Conservation (phyloP, 2,113 vertebrate genomes). For the Catharus minimus region DNA sequence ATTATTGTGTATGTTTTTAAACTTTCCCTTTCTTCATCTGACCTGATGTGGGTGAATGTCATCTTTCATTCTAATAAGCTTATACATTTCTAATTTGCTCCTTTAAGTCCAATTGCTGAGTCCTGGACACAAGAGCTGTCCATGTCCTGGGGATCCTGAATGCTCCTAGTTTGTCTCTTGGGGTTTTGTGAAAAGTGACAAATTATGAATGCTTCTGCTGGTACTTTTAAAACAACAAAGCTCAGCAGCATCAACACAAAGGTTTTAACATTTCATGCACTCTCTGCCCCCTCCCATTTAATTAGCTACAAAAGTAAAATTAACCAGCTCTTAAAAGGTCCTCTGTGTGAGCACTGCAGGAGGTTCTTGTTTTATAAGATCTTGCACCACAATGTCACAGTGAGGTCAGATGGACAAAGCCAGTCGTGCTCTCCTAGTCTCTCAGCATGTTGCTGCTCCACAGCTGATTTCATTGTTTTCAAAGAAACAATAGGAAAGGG, state of each 20-base stretch:
- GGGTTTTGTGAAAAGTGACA: conserved; percentile 68
- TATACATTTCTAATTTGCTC: conserved; percentile 81
- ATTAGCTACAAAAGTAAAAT: conserved; percentile 86
- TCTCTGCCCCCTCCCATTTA: conserved; percentile 74
- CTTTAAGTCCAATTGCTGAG: conserved; percentile 75
- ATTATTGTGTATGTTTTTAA: conserved; percentile 54
- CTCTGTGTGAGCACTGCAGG: conserved; percentile 61
- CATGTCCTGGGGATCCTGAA: conserved; percentile 77
- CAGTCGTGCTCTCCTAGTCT: conserved; percentile 59
- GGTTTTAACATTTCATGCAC: conserved; percentile 79
- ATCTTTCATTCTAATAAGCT: conserved; percentile 78
- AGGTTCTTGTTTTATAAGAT: conserved; percentile 78
- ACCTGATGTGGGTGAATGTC: conserved; percentile 28
- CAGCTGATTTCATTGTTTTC: conserved; percentile 78
- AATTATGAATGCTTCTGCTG: conserved; percentile 80
- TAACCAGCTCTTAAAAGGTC: conserved; percentile 77
- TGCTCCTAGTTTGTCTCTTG: conserved; percentile 71
- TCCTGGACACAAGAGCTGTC: conserved; percentile 79
- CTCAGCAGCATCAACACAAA: conserved; percentile 69
- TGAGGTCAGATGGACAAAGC: conserved; percentile 73
- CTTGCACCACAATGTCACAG: conserved; percentile 71
- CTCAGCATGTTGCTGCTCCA: conserved; percentile 66
- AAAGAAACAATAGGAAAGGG: conserved; percentile 79
- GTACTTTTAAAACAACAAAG: conserved; percentile 82
- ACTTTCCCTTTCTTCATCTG: conserved; percentile 53